Percentiles rank a stretch among this genome's conserved stretches.
Conservation (phyloP, 2,797 vertebrate species). For the Myiotriccus ornatus region DNA sequence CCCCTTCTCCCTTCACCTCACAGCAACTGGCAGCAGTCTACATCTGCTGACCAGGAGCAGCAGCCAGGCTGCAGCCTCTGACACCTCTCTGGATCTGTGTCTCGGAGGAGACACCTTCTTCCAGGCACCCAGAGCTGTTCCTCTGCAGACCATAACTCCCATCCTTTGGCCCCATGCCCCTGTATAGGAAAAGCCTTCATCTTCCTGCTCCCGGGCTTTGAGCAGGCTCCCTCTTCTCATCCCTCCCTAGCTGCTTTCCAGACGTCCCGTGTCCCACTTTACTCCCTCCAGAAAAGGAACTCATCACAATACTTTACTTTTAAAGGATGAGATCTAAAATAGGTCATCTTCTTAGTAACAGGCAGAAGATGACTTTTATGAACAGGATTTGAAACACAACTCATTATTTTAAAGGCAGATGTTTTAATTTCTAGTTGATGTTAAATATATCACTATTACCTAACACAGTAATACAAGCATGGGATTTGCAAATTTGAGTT, state of each 20-base stretch:
- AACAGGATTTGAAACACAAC: neutral
- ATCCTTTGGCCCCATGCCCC: neutral
- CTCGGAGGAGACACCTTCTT: neutral
- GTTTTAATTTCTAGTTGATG: neutral
- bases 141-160: neutral
- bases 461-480: neutral
- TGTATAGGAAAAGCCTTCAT: neutral
- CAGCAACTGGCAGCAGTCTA: conserved; percentile 12
- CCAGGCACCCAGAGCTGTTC: neutral
- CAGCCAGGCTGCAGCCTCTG: neutral
- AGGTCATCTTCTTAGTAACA: neutral
- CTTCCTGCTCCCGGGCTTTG: neutral
- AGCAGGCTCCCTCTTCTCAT: neutral
- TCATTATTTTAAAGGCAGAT: neutral
- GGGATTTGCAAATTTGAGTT: conserved; percentile 31
- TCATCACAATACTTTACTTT: neutral
- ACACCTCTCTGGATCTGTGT: neutral
- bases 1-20: neutral
- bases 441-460: neutral
- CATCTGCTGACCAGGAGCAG: neutral
- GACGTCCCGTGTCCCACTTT: neutral
- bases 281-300: neutral
- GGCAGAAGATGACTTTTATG: neutral
- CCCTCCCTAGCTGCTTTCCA: neutral
- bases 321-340: conserved; percentile 10